Base-by-base conservation (phyloP, 2,888 invertebrate genomes). In the Thysanoteuthis rhombus region DNA sequence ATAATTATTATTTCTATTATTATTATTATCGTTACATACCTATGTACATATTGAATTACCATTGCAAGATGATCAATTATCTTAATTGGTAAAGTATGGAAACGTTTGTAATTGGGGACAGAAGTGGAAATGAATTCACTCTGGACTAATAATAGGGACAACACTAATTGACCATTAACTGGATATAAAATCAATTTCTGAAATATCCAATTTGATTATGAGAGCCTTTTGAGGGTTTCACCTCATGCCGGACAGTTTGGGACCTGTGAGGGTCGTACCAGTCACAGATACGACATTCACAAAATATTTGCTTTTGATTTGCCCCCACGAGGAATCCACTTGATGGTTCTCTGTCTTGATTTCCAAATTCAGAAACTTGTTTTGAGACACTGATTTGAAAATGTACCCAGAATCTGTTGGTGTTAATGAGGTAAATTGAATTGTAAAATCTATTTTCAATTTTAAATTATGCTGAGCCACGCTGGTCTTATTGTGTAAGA, bases 61-160 rank as follows among this genome's bases (percentile, higher is more conserved):
- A 75, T 75, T 75, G 75, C 36, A 12, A 36, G 36, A 75, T 75
- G 75, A 75, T 75, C 75, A 75, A 75, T 75, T 75, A 75, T 75
- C 75, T n/a, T 75, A 75, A 75, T 75, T 75, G 75, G n/a, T 75
- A 75, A 75, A 75, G 75, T 75, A 75, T 75, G 75, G 75, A 75
- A 75, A 75, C 75, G n/a, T n/a, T 75, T 75, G 75, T 75, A 75
- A 75, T 75, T 75, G 75, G 75, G 36, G 75, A 75, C 75, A 75
- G 25, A 75, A 75, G 75, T 75, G 75, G 75, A 75, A 75, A 75
- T 75, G n/a, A 75, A 75, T 75, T 75, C 75, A 12, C 75, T 36
- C n/a, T 75, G n/a, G 36, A 75, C 75, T 75, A 75, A 75, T 75
- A 75, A 75, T 75, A 75, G n/a, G 8, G 75, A 75, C 75, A n/a